phyloP scores from a whole-genome alignment of 1,140 invertebrate species.

The Drosophila virilis region DNA sequence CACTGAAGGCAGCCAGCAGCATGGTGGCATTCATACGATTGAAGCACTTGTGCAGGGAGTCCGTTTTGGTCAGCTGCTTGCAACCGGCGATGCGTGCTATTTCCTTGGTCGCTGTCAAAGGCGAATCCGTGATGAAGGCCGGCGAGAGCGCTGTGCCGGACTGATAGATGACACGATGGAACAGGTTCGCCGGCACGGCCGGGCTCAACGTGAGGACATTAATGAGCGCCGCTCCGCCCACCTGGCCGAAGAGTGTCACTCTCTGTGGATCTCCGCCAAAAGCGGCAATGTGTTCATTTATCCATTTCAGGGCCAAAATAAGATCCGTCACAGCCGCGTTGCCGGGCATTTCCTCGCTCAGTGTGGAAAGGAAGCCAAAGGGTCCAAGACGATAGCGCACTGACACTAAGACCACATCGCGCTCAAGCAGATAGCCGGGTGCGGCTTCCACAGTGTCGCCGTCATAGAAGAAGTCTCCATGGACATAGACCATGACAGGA shows the following conservation, averaged over 20 bases:
- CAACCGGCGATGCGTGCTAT: slow-evolving; percentile 73
- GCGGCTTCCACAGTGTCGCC: slow-evolving; percentile 69
- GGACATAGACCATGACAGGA: slow-evolving; percentile 83
- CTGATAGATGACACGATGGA: slow-evolving; percentile 85
- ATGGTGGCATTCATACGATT: slow-evolving; percentile 67
- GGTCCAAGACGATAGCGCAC: slow-evolving; percentile 85
- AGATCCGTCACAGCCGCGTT: slow-evolving; percentile 89
- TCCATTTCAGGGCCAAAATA: slow-evolving; percentile 87
- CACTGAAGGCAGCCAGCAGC: slow-evolving; percentile 66
- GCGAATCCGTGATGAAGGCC: slow-evolving; percentile 88
- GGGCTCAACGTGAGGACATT: slow-evolving; percentile 84
- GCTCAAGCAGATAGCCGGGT: slow-evolving; percentile 83
- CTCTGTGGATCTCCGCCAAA: slow-evolving; percentile 89
- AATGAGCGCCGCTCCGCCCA: slow-evolving; percentile 85
- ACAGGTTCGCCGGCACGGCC: slow-evolving; percentile 83
- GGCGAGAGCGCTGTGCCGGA: slow-evolving; percentile 87
- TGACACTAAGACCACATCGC: slow-evolving; percentile 85
- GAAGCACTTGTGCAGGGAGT: slow-evolving; percentile 70
- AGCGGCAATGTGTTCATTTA: slow-evolving; percentile 87
- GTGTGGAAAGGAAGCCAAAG: slow-evolving; percentile 86
- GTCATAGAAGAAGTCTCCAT: slow-evolving; percentile 82
- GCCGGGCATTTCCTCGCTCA: slow-evolving; percentile 86
- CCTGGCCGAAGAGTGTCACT: slow-evolving; percentile 87
- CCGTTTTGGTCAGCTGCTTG: slow-evolving; percentile 62
- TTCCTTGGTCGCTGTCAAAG: slow-evolving; percentile 76